Conservation (phyloP, 1,140 invertebrate genomes). For the Muscidifurax raptorellus region DNA sequence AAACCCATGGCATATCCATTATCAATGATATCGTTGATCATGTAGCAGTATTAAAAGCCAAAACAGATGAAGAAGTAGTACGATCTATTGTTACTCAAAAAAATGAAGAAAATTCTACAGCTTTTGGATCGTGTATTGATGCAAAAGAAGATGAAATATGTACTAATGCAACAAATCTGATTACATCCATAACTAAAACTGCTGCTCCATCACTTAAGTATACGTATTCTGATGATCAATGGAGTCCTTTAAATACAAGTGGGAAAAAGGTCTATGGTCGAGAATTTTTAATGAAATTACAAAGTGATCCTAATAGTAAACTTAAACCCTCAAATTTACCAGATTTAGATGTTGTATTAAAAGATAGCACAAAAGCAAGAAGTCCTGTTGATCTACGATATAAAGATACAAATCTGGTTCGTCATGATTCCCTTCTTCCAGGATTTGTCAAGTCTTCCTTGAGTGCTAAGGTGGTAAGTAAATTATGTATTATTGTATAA, state of each 20-base stretch:
- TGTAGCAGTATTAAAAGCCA: slow-evolving; percentile 54
- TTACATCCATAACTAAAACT: background rate
- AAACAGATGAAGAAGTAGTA: slow-evolving; percentile 61
- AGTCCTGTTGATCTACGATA: slow-evolving; percentile 59
- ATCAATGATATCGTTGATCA: slow-evolving; percentile 70
- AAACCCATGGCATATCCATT: slow-evolving; percentile 3
- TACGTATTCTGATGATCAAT: slow-evolving; percentile 83
- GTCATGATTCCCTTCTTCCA: slow-evolving; percentile 64
- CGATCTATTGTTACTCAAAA: slow-evolving; percentile 71
- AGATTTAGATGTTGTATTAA: slow-evolving; percentile 78
- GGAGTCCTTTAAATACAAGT: slow-evolving; percentile 87
- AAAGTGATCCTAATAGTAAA: slow-evolving; percentile 83
- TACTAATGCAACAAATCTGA: background rate
- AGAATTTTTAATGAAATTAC: slow-evolving; percentile 85
- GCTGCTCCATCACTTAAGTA: slow-evolving; percentile 61
- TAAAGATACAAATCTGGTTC: slow-evolving; percentile 58
- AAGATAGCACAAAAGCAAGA: slow-evolving; percentile 71
- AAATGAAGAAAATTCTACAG: slow-evolving; percentile 75
- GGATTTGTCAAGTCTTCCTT: slow-evolving; percentile 60
- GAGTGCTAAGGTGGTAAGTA: slow-evolving; percentile 63
- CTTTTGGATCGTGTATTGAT: slow-evolving; percentile 59
- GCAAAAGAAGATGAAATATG: background rate
- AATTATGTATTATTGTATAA: slow-evolving; percentile 25
- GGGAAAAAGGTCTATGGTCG: slow-evolving; percentile 90
- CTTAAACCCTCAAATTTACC: slow-evolving; percentile 83